A percentile compares a stretch with the other conserved stretches of the same genome.
Evolutionary conservation across 2,797 vertebrate genomes (phyloP).

Genomic region (Acomys russatus): DNA sequence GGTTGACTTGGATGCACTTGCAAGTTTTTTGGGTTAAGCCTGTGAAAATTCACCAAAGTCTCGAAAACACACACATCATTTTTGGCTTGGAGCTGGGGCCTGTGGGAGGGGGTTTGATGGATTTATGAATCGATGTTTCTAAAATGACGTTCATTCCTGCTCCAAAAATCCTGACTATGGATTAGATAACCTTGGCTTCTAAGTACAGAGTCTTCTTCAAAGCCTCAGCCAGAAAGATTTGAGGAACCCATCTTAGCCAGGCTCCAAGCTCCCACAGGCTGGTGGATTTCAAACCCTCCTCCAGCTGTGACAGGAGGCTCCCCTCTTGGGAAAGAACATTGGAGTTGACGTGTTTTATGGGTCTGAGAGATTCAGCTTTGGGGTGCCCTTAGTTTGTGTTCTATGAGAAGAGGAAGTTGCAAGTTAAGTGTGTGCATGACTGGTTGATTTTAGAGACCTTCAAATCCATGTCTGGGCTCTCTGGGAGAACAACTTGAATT

Average conservation of each 20-base stretch:
- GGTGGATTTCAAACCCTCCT: background rate
- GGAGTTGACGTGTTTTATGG: background rate
- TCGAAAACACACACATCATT: background rate
- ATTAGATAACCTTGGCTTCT: background rate
- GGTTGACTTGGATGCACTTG: fast-evolving
- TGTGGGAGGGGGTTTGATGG: too few species aligned
- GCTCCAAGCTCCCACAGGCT: background rate
- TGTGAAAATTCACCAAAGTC: too few species aligned
- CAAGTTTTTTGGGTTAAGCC: background rate
- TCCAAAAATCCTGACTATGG: background rate
- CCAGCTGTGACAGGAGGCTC: background rate
- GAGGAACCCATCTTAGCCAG: background rate
- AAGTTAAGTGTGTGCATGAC: too few species aligned
- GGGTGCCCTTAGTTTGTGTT: background rate
- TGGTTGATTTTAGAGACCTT: background rate
- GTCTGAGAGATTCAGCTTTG: background rate
- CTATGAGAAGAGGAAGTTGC: background rate
- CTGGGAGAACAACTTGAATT: background rate
- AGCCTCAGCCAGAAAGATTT: background rate
- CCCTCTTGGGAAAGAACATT: too few species aligned
- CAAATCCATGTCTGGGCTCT: background rate
- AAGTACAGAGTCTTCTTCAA: background rate
- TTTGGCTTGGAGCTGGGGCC: background rate
- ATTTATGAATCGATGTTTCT: background rate
- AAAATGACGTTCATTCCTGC: background rate